Evolutionary conservation across 2,797 vertebrate genomes (phyloP).

Genomic region (Periophthalmus magnuspinnatus): DNA sequence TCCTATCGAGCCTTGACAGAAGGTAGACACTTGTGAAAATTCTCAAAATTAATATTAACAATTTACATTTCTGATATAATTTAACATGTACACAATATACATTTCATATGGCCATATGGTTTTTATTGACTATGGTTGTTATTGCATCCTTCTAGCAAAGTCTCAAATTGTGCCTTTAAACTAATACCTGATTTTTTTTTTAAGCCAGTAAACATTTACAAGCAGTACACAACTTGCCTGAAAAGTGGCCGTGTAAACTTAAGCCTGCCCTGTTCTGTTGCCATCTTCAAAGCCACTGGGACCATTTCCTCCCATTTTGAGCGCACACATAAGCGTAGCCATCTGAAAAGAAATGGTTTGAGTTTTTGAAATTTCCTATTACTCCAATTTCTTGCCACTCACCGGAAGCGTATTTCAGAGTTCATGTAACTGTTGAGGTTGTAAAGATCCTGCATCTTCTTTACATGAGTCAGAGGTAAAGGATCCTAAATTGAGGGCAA

Average conservation of each 20-base stretch:
- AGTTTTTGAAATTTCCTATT: conserved; percentile 10
- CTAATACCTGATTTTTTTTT: neutral
- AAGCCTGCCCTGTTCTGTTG: conserved; percentile 93
- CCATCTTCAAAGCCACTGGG: conserved; percentile 91
- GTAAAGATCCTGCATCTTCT: conserved; percentile 91
- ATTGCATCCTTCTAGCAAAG: neutral
- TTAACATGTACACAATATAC: too few relatives aligned
- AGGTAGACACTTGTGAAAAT: neutral
- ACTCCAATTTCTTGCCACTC: neutral
- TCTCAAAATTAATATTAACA: neutral
- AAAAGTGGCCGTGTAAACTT: conserved; percentile 94
- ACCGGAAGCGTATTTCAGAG: conserved; percentile 95
- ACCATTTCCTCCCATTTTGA: conserved; percentile 89
- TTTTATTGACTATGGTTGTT: too few relatives aligned
- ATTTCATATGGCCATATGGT: too few relatives aligned
- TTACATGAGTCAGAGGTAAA: conserved; percentile 86
- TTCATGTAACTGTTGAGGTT: conserved; percentile 84
- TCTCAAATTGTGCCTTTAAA: neutral
- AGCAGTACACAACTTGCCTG: conserved; percentile 74
- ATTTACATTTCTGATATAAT: too few relatives aligned
- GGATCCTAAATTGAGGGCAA: conserved; percentile 73
- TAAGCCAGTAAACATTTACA: neutral
- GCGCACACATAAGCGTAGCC: conserved; percentile 89
- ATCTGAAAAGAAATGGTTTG: conserved; percentile 71
- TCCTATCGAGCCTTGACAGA: too few relatives aligned